Percentiles rank a stretch among this genome's conserved stretches.
phyloP scores from a whole-genome alignment of 2,797 vertebrate genomes.

The Trachurus trachurus region DNA sequence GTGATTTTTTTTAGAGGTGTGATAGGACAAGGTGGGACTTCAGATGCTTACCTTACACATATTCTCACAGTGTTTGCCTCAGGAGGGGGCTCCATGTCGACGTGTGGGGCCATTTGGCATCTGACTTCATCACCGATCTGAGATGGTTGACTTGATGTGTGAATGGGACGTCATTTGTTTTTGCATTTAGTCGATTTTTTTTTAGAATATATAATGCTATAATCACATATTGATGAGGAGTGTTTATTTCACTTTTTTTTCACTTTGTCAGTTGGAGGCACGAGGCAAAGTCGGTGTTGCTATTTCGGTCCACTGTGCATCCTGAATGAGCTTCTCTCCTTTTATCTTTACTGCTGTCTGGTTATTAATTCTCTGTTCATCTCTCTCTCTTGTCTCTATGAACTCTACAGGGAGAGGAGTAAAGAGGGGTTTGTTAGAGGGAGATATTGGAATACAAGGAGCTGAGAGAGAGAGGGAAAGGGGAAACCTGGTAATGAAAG shows the following conservation, averaged over 20 bases:
- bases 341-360: slow-evolving; percentile 70
- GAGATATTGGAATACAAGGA: slow-evolving; percentile 17
- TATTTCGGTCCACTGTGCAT: slow-evolving; percentile 60
- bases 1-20: slow-evolving; percentile 7
- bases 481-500: slow-evolving; percentile 17
- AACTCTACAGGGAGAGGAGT: slow-evolving; percentile 54
- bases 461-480: slow-evolving; percentile 6
- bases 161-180: not conserved
- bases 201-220: not conserved
- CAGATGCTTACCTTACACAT: slow-evolving; percentile 23
- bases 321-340: slow-evolving; percentile 46
- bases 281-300: slow-evolving; percentile 36
- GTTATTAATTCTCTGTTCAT: slow-evolving; percentile 70
- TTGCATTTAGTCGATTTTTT: not conserved
- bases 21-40: slow-evolving; percentile 17
- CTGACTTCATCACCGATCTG: slow-evolving; percentile 1
- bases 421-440: slow-evolving; percentile 37
- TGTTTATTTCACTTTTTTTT: slow-evolving; percentile 5
- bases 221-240: not conserved
- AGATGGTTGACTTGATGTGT: slow-evolving; percentile 12
- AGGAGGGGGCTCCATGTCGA: slow-evolving; percentile 15
- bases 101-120: slow-evolving; percentile 33
- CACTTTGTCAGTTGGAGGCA: slow-evolving; percentile 25
- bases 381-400: slow-evolving; percentile 54
- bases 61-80: not conserved